A percentile compares a stretch with the other conserved stretches of the same genome.
Conservation (phyloP, 2,113 vertebrate genomes). For the Pollimyrus isidori region DNA sequence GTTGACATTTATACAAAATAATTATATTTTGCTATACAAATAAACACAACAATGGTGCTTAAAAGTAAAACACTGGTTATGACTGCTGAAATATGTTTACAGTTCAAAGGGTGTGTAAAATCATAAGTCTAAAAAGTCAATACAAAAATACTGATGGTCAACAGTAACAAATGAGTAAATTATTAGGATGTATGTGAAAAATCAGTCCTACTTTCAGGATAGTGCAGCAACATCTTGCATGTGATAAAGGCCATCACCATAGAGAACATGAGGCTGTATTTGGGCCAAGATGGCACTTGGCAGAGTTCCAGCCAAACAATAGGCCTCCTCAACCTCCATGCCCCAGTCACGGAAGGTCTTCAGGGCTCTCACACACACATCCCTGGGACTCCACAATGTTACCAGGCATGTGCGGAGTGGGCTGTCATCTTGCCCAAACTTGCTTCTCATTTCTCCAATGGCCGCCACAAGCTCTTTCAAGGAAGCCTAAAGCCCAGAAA, state of each 20-base stretch:
- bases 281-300: slow-evolving; percentile 48
- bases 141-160: neutral
- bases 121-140: neutral
- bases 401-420: slow-evolving; percentile 56
- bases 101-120: neutral
- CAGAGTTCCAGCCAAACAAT: slow-evolving; percentile 62
- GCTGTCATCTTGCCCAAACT: slow-evolving; percentile 46
- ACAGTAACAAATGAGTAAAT: neutral
- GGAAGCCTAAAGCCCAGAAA: slow-evolving; percentile 43
- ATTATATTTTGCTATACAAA: neutral
- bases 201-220: slow-evolving; percentile 8
- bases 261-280: slow-evolving; percentile 62
- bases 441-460: slow-evolving; percentile 54
- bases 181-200: neutral
- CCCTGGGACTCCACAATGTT: slow-evolving; percentile 42
- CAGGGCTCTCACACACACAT: slow-evolving; percentile 53
- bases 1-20: neutral
- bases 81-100: neutral
- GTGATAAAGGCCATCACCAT: slow-evolving; percentile 46
- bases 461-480: slow-evolving; percentile 56
- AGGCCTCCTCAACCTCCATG: slow-evolving; percentile 52
- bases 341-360: slow-evolving; percentile 54
- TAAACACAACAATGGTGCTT: neutral
- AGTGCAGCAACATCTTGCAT: slow-evolving; percentile 29
- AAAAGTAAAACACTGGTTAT: neutral